Conservation (phyloP, 2,113 vertebrate species). For the Cariama cristata region DNA sequence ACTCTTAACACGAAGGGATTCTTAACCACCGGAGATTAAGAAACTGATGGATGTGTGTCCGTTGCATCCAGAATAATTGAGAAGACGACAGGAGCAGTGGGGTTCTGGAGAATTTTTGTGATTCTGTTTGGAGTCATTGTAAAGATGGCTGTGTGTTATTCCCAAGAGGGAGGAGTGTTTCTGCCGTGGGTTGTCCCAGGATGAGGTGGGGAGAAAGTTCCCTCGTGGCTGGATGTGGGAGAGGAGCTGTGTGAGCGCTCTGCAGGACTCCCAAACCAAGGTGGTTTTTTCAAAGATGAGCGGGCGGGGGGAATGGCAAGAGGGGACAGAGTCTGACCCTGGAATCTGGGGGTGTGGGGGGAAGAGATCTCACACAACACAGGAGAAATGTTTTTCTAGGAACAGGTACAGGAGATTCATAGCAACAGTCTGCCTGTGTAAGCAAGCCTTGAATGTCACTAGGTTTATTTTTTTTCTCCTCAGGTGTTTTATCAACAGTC, state of each 20-base stretch:
- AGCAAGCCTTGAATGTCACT: neutral
- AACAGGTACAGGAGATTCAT: neutral
- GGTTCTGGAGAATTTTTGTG: neutral
- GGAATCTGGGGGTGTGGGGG: neutral
- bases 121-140: neutral
- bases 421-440: neutral
- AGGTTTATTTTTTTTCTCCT: neutral
- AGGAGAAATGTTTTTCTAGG: neutral
- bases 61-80: neutral
- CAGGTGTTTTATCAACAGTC: neutral
- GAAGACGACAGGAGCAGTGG: neutral
- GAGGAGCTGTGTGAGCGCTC: neutral
- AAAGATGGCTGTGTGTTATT: neutral
- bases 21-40: neutral
- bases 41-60: neutral
- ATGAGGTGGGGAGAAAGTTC: neutral
- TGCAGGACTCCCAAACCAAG: accelerated
- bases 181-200: neutral
- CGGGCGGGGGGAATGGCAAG: neutral
- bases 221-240: neutral
- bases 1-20: neutral
- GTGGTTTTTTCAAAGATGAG: neutral
- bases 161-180: neutral
- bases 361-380: neutral
- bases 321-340: neutral